These are phyloP conservation scores for Drosophila borealis DNA, from an alignment of 2,888 invertebrate genomes.

Conservation along the genomic window DNA sequence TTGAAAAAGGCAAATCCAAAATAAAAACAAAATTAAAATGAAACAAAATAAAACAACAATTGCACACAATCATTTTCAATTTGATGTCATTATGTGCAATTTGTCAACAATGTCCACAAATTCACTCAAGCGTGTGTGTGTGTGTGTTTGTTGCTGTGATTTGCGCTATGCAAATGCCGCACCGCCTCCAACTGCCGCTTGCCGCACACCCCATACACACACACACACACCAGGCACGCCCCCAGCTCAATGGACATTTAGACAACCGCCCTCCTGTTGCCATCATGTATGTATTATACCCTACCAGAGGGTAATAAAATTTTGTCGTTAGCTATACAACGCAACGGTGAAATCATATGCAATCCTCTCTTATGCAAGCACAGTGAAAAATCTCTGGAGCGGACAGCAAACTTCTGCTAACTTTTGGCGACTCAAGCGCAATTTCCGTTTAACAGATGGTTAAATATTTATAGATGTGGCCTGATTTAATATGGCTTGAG, in stretches of 20 bases:
- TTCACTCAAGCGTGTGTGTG: conserved; percentile 56
- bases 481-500: too few relatives aligned
- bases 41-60: conserved; percentile 64
- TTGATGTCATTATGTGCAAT: conserved; percentile 84
- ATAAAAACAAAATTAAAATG: conserved; percentile 3
- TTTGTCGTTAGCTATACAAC: neutral
- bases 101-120: conserved; percentile 81
- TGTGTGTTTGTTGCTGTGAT: conserved; percentile 55
- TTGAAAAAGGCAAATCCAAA: conserved; percentile 5
- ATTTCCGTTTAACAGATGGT: too few relatives aligned
- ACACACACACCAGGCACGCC: conserved; percentile 22
- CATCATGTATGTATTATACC: conserved; percentile 4
- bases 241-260: conserved; percentile 27
- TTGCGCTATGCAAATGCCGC: conserved; percentile 72
- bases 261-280: conserved; percentile 31
- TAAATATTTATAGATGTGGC: too few relatives aligned
- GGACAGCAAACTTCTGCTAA: too few relatives aligned
- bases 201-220: conserved; percentile 18
- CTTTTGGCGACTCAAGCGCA: too few relatives aligned
- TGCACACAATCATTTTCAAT: conserved; percentile 84
- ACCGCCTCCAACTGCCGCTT: conserved; percentile 26
- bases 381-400: too few relatives aligned
- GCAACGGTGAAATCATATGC: neutral
- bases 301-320: neutral
- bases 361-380: neutral